phyloP scores from a whole-genome alignment of 2,113 vertebrate genomes.

The Rhineura floridana region DNA sequence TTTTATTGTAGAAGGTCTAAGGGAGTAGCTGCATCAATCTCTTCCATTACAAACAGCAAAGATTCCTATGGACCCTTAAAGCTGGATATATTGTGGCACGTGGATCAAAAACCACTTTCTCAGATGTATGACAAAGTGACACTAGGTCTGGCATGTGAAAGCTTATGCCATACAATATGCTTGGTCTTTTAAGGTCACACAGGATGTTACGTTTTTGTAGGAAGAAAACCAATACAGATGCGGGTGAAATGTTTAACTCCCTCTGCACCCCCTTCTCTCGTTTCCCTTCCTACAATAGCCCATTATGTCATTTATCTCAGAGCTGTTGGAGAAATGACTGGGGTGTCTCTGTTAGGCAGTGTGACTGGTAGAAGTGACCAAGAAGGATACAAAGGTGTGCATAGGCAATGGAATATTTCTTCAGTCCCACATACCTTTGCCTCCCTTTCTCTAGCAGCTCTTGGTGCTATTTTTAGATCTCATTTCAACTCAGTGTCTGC shows the following conservation, averaged over 20 bases:
- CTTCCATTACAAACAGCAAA: neutral
- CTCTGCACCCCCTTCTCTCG: too few species aligned
- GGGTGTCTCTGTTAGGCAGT: neutral
- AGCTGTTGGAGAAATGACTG: neutral
- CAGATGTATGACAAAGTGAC: neutral
- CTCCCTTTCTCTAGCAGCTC: neutral
- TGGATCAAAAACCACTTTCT: neutral
- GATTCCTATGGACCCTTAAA: neutral
- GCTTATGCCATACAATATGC: neutral
- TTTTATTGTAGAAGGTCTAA: neutral
- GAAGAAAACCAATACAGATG: neutral
- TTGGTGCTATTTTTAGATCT: neutral
- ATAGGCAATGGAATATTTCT: neutral
- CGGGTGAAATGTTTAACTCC: neutral
- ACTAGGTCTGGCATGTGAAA: neutral
- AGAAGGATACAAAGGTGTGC: neutral
- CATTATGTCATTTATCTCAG: neutral
- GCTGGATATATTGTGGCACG: neutral
- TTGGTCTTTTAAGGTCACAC: neutral
- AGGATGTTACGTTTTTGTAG: too few species aligned
- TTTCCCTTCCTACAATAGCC: neutral
- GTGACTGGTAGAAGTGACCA: neutral
- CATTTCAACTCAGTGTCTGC: neutral
- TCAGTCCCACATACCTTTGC: too few species aligned
- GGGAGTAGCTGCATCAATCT: neutral